A percentile compares a stretch with the other conserved stretches of the same genome.
These are phyloP conservation scores for Oophaga pumilio DNA, from an alignment of 2,113 vertebrate genomes.

Conservation along the genomic window DNA sequence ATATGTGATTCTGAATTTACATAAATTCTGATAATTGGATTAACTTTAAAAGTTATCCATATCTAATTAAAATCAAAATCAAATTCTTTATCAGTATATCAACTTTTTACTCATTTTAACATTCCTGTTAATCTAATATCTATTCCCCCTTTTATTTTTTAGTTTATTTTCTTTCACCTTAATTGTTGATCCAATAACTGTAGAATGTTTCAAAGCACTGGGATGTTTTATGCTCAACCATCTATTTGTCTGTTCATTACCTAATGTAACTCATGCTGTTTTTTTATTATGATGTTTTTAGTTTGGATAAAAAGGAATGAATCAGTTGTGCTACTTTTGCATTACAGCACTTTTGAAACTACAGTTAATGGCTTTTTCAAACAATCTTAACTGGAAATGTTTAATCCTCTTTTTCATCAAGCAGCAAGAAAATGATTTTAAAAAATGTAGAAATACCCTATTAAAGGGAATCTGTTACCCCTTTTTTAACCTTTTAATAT, in stretches of 20 bases:
- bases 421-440: neutral
- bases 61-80: too few species aligned
- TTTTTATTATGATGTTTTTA: neutral
- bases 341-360: neutral
- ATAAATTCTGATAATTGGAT: too few species aligned
- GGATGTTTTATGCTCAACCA: neutral
- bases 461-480: too few species aligned
- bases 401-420: neutral
- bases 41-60: too few species aligned
- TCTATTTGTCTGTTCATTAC: neutral
- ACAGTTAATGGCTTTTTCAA: neutral
- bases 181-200: neutral
- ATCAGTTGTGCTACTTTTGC: neutral
- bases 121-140: neutral
- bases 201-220: neutral
- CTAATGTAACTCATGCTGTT: neutral
- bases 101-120: neutral
- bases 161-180: slow-evolving; percentile 6
- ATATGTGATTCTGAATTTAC: too few species aligned
- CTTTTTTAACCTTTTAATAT: too few species aligned
- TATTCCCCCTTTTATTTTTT: neutral
- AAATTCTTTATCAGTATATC: neutral
- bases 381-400: neutral
- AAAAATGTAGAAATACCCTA: too few species aligned
- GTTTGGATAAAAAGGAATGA: neutral